Evolutionary conservation across 2,113 vertebrate genomes (phyloP), one percentile per base, ranked within the genome.

Genomic region (Arvicanthis niloticus): DNA sequence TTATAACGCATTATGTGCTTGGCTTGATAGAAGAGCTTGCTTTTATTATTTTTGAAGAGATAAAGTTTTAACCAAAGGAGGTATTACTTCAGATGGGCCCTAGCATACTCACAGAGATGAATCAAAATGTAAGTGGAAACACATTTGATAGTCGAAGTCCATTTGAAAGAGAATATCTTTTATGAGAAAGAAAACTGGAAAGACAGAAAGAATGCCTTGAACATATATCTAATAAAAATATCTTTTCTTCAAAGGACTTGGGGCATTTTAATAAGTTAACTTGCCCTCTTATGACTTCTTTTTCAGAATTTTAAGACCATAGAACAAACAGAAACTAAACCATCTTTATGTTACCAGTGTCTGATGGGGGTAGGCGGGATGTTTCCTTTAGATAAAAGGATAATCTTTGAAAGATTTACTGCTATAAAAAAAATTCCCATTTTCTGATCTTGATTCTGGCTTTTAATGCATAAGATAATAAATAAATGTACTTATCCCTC

Each of bases 181-280:
- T 97, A 97, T 92, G 89, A 96, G 97, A 86, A 34, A 92, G 73
- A 98, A 98, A 95, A 89, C 78, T 95, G 73, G 82, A 97, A 91
- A 96, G 82, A 95, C 82, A 92, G 34, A 96, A 97, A 94, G 93
- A 97, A 98, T 97, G 97, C 94, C 96, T 98, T 98, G 96, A 97
- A 98, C 84, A 80, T 93, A 92, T 75, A 95, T 95, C 96, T 96
- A 96, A 95, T 93, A 98, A 97, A 97, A 97, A 95, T 96, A 97
- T 97, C 93, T 96, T 96, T 91, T 96, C 97, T 97, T 98, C 96
- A 98, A 97, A 98, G 92, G 84, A 51, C 48, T 96, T 75, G 86
- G 89, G 95, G 62, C 67, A 93, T 89, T 96, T 96, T 97, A 98
- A 92, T 97, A 97, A 96, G 92, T 95, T 92, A 93, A 89, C 87